Conservation (phyloP, 1,140 invertebrate genomes). For the Calosoma granatense region DNA sequence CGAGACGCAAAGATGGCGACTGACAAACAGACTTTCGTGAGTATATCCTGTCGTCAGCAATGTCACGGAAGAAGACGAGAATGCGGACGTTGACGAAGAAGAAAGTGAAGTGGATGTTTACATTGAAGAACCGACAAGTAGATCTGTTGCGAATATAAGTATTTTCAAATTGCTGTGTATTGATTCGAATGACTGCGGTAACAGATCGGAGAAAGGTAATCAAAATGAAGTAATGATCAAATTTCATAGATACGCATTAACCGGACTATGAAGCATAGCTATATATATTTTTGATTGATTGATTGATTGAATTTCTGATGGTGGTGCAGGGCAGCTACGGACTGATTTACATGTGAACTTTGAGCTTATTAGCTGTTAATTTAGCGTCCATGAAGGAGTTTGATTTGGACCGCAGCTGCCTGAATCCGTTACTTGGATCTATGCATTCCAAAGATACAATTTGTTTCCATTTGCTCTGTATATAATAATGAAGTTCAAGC, state of each 20-base stretch:
- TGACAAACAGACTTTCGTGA: constrained; percentile 19
- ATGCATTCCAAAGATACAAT: too few relatives aligned
- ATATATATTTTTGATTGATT: too few relatives aligned
- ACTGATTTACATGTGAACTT: too few relatives aligned
- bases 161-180: constrained; percentile 12
- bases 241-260: constrained; percentile 11
- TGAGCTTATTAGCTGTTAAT: too few relatives aligned
- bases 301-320: too few relatives aligned
- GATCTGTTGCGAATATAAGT: background rate
- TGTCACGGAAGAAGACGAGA: background rate
- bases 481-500: too few relatives aligned
- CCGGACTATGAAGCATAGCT: background rate
- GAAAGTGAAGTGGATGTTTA: background rate
- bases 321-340: too few relatives aligned
- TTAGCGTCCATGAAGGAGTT: too few relatives aligned
- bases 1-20: constrained; percentile 56
- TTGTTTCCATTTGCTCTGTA: too few relatives aligned
- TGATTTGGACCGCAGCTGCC: too few relatives aligned
- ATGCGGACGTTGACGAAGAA: background rate
- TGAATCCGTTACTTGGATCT: too few relatives aligned
- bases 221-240: constrained; percentile 10
- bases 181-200: background rate
- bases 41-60: background rate
- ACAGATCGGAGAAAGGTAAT: background rate
- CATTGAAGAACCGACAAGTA: background rate